Conservation (phyloP, 2,888 invertebrate genomes). For the Galerucella calmariensis region DNA sequence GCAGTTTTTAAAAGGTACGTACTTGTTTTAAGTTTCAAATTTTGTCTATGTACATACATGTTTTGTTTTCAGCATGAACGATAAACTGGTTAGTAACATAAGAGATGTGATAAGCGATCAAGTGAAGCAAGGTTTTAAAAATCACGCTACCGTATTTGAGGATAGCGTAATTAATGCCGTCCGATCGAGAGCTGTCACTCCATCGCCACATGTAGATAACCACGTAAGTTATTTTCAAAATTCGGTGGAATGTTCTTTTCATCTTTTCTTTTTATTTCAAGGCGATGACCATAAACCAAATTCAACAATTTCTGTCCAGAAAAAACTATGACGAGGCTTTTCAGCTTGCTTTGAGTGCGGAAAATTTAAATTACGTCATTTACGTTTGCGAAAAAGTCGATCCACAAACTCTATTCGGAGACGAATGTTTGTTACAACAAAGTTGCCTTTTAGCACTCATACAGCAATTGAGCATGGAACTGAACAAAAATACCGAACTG, state of each 20-base stretch:
- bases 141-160: slow-evolving; percentile 71
- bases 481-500: slow-evolving; percentile 83
- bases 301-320: slow-evolving; percentile 74
- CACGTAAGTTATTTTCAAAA: slow-evolving; percentile 58
- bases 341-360: slow-evolving; percentile 88
- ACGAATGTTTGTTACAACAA: slow-evolving; percentile 81
- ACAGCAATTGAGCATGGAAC: slow-evolving; percentile 92
- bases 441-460: slow-evolving; percentile 92
- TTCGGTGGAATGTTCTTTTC: neutral
- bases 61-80: slow-evolving; percentile 60
- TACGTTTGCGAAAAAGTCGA: slow-evolving; percentile 88
- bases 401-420: slow-evolving; percentile 80
- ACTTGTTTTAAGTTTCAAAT: too few relatives aligned
- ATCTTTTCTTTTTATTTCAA: slow-evolving; percentile 50
- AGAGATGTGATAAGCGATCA: slow-evolving; percentile 64
- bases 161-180: slow-evolving; percentile 71
- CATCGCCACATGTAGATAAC: slow-evolving; percentile 73
- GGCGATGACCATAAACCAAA: slow-evolving; percentile 74
- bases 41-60: neutral
- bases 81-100: slow-evolving; percentile 60
- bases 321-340: slow-evolving; percentile 90
- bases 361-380: slow-evolving; percentile 88
- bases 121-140: slow-evolving; percentile 67
- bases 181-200: slow-evolving; percentile 79
- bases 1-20: slow-evolving; percentile 56